Evolutionary conservation across 2,113 vertebrate species (phyloP).

Genomic region (Neodon shergylaensis): DNA sequence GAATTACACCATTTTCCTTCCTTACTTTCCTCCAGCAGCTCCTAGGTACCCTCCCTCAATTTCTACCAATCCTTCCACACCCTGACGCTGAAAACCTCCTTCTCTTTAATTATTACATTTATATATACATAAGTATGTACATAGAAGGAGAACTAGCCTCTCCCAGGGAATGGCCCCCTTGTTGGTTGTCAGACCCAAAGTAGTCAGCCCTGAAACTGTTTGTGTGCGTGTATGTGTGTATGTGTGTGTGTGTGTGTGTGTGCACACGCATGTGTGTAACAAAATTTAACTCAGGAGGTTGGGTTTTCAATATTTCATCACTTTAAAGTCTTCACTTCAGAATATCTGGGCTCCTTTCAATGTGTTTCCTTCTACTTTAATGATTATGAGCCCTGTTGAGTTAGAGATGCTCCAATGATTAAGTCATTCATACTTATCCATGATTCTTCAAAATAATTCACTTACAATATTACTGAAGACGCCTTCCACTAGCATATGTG

Average conservation of each 20-base stretch:
- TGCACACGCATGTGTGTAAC: background rate
- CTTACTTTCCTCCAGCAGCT: background rate
- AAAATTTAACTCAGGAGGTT: background rate
- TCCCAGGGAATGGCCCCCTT: background rate
- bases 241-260: background rate
- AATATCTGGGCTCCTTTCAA: background rate
- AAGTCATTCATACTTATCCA: slow-evolving; percentile 15
- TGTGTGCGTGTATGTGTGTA: background rate
- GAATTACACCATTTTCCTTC: background rate
- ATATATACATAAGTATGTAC: background rate
- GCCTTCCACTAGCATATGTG: background rate
- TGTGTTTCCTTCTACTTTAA: background rate
- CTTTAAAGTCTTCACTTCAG: background rate
- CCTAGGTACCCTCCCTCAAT: background rate
- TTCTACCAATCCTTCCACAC: background rate
- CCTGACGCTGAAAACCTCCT: background rate
- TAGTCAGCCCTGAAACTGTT: background rate
- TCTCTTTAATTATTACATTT: background rate
- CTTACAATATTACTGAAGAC: slow-evolving; percentile 48
- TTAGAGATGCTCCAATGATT: background rate
- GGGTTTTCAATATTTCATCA: slow-evolving; percentile 25
- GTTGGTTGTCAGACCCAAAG: background rate
- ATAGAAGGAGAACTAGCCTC: background rate
- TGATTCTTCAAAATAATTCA: slow-evolving; percentile 42
- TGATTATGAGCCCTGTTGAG: background rate